Evolutionary conservation across 2,797 vertebrate species (phyloP), one percentile per base, ranked within the genome.

Genomic region (Linurgus olivaceus): DNA sequence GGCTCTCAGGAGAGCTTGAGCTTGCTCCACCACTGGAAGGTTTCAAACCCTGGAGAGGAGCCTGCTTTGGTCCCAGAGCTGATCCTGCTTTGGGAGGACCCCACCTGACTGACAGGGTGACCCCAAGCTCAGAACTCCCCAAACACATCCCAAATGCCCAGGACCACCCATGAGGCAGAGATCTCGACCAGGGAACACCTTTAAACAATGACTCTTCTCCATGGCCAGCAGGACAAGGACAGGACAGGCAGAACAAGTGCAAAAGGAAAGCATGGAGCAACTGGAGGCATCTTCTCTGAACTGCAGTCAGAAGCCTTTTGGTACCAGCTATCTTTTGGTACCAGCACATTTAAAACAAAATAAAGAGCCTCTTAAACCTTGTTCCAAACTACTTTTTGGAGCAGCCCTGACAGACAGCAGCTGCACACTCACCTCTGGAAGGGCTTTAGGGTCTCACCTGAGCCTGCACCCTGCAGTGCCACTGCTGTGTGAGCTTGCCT

Each of bases 361-460:
- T 2, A 38, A 25, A 44, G 13, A n/a, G 9, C 25, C 25, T 70
- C 63, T 51, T 38, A 80, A 82, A 76, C 31, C 68, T 51, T 55
- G 24, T 28, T 74, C 44, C 52, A 38, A 80, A 54, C 25, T 38
- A 7, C 20, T 58, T 28, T 61, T 42, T 75, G 45, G 52, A 71
- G 29, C 37, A 61, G 9, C 26, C 19, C 37, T 62, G 51, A 26
- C 31, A 79, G 48, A 25, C 9, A 59, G 35, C 11, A 50, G 45
- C 58, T 4, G 6, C 47, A 57, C 0, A 0, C 3, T 44, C 37
- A 21, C 31, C n/a, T 37, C 44, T 13, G 50, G 12, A 73, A 91
- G 35, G 67, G 42, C 42, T n/a, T 3, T 10, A 44, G 67, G 18
- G 28, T 31, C 65, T 40, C 37, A 67, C 19, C 58, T 17, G 55